Conservation (phyloP, 2,113 vertebrate genomes). For the Meleagris gallopavo region DNA sequence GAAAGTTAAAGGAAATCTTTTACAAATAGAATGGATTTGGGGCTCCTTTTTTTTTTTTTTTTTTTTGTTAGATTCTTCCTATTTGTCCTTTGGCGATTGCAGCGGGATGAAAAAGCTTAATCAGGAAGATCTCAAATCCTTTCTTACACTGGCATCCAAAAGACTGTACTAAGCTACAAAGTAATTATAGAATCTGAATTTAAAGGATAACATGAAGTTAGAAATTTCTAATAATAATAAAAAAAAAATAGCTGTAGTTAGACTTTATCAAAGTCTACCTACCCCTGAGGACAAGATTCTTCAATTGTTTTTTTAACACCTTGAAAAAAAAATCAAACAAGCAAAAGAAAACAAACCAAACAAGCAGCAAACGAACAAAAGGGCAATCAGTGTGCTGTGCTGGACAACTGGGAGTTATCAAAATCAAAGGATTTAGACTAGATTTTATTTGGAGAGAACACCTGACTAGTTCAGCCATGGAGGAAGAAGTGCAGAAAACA, state of each 20-base stretch:
- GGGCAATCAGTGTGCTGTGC: not conserved
- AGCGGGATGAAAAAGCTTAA: not conserved
- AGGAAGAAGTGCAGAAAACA: not conserved
- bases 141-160: not conserved
- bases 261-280: not conserved
- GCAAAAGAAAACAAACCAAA: not conserved
- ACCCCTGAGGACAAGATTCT: not conserved
- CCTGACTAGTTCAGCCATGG: not conserved
- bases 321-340: not conserved
- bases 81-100: not conserved
- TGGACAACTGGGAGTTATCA: not conserved
- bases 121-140: not conserved
- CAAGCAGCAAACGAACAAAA: not conserved
- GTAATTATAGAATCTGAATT: not conserved
- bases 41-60: not conserved
- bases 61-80: not conserved
- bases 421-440: not conserved
- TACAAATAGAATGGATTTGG: not conserved
- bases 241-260: not conserved
- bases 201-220: not conserved
- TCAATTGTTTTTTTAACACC: not conserved
- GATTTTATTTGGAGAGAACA: not conserved
- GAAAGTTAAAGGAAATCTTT: conserved; percentile 4
- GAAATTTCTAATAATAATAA: not conserved
- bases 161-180: not conserved